Evolutionary conservation across 2,797 vertebrate genomes (phyloP), one percentile per base, ranked within the genome.

Genomic region (Sebastes matsubarae): DNA sequence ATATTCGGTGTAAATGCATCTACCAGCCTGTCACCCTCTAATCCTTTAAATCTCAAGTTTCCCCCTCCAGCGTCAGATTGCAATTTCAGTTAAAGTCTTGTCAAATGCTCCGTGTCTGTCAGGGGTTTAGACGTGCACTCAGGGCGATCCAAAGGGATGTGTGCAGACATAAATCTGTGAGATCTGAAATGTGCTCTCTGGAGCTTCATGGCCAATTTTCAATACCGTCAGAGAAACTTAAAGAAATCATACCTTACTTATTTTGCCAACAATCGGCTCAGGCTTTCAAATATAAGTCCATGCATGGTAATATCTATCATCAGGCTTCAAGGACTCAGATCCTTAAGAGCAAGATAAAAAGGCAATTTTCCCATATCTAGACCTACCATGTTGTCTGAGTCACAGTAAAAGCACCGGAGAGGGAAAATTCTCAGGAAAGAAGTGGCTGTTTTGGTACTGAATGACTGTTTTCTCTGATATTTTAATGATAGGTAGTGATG

Each of bases 381-480:
- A 75, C 65, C 27, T 3, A 63, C 34, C 55, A 79, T 46, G 59
- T 78, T 16, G 14, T 74, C 67, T 32, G 75, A 85, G 50, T 52
- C 14, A 59, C 13, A 14, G 63, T n/a, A 24, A 10, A 58, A 30
- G 12, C 8, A 66, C 20, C 5, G 24, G 22, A 14, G 64, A 88
- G 64, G 60, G 67, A 68, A 50, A 72, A 27, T 8, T 65, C 18
- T 70, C 32, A 77, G 66, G 18, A 72, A 69, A 50, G 3, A 81
- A 6, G 4, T 2, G 8, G 11, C 20, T 61, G 70, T 82, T 84
- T 82, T 75, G 67, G 22, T 57, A 64, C 25, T 10, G n/a, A 14
- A 68, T 25, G 46, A 14, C 6, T 68, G 10, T 84, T 81, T 89
- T 86, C 65, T 85, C 42, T 72, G 36, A 78, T 78, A 67, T 84